Evolutionary conservation across 2,113 vertebrate species (phyloP).

Genomic region (Tupaia chinensis): DNA sequence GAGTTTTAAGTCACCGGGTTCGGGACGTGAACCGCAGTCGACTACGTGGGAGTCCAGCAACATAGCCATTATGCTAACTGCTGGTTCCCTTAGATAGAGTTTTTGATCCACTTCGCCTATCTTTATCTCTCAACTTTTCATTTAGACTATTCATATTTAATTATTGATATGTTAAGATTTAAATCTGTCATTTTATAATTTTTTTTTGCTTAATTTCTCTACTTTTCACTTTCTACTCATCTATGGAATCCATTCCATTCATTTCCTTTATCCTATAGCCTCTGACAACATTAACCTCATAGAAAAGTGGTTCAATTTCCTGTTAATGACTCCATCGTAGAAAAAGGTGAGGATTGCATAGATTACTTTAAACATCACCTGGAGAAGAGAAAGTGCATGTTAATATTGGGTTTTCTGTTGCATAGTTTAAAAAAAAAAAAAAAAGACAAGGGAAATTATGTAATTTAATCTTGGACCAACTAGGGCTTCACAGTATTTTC

Average conservation of each 20-base stretch:
- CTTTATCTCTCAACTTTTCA: neutral
- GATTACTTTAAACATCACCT: neutral
- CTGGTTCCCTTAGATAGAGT: no score
- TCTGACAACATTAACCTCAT: neutral
- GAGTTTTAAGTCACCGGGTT: no score
- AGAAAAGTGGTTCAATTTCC: neutral
- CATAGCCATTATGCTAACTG: no score
- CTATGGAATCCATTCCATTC: neutral
- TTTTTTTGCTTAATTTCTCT: neutral
- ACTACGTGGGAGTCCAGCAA: no score
- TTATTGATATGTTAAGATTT: neutral
- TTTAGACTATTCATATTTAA: neutral
- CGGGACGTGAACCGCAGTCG: no score
- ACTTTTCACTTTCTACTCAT: neutral
- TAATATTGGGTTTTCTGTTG: neutral
- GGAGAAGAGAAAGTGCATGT: neutral
- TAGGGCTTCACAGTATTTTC: neutral
- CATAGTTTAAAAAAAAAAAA: neutral
- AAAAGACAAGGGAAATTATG: neutral
- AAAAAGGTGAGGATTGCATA: neutral
- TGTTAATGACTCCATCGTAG: neutral
- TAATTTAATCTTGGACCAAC: neutral
- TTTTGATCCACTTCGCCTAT: neutral
- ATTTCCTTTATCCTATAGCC: neutral
- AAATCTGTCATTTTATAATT: neutral